Percentiles rank a stretch among this genome's conserved stretches.
phyloP scores from a whole-genome alignment of 2,888 invertebrate species.

The Portevinia maculata region DNA sequence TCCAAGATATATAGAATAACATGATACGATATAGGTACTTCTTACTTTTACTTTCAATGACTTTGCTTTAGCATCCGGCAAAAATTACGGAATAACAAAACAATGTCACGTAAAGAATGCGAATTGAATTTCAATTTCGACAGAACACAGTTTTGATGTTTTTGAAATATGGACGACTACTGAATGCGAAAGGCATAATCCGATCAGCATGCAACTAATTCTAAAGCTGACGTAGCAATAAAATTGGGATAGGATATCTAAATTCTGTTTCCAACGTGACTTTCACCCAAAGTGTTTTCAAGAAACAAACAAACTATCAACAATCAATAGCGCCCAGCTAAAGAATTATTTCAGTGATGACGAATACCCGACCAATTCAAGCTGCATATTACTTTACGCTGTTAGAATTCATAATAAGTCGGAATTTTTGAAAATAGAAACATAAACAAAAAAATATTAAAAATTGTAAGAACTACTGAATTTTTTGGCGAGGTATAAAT shows the following conservation, averaged over 20 bases:
- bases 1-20: too few species aligned
- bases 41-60: slow-evolving; percentile 36
- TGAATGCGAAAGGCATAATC: slow-evolving; percentile 38
- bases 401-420: slow-evolving; percentile 36
- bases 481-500: slow-evolving; percentile 37
- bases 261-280: slow-evolving; percentile 40
- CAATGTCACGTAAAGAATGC: slow-evolving; percentile 26
- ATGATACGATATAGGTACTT: too few species aligned
- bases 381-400: slow-evolving; percentile 20
- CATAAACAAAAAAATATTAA: slow-evolving; percentile 7
- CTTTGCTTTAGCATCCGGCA: slow-evolving; percentile 30
- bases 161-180: slow-evolving; percentile 4
- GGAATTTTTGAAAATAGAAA: slow-evolving; percentile 10
- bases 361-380: slow-evolving; percentile 5
- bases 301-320: slow-evolving; percentile 7
- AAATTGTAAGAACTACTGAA: not conserved
- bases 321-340: slow-evolving; percentile 3
- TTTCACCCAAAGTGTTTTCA: slow-evolving; percentile 31
- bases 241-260: slow-evolving; percentile 7
- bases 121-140: slow-evolving; percentile 23
- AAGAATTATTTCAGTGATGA: slow-evolving; percentile 29
- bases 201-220: not conserved
- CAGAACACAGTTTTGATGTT: slow-evolving; percentile 6
- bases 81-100: slow-evolving; percentile 40
- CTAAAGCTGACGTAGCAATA: slow-evolving; percentile 32